Base-by-base conservation (phyloP, 64 coral and sea anemone genomes). In the Acropora tenuis region DNA sequence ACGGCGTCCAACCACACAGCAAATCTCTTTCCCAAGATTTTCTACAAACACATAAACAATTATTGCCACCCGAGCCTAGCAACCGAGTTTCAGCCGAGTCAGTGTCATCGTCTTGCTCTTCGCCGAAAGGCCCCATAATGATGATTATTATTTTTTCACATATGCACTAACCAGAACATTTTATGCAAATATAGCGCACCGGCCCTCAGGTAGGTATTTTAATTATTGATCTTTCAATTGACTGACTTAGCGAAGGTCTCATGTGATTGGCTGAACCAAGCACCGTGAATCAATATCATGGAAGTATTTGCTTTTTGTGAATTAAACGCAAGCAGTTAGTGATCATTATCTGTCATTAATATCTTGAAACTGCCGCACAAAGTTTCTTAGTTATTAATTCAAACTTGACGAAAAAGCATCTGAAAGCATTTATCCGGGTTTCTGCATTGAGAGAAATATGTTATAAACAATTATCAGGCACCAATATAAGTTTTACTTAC, bases 1-100 rank as follows among this genome's bases (percentile, higher is more conserved):
- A 79, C 8, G 86, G 88, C 13, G 48, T 66, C 95, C 95, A 97
- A 12, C 95, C 95, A 5, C 83, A 88, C 15, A 96, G 5, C 3
- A 81, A 91, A 45, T 74, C 67, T 59, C 89, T 90, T 15, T 60
- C 84, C 67, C 18, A 91, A 40, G 11, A 48, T 20, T 68, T 82
- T 41, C 69, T 71, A 84, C 95, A 97, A 82, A 97, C 95, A 78
- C 95, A 97, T 11, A 75, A 61, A 3, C 50, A 80, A 58, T 43
- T 69, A 53, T 87, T 65, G 12, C 89, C 77, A 5, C 81, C 5
- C 5, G 52, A 5, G 52, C 10, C 15, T 67, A 96, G 53, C 4
- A 86, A 47, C 44, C 73, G 78, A 58, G 82, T 74, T 87, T 93
- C 8, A 19, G 76, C 89, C 6, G 69, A 81, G 19, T 86, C 48